A percentile compares a stretch with the other conserved stretches of the same genome.
phyloP scores from a whole-genome alignment of 2,888 invertebrate genomes.

The Acanthosepion pharaonis region DNA sequence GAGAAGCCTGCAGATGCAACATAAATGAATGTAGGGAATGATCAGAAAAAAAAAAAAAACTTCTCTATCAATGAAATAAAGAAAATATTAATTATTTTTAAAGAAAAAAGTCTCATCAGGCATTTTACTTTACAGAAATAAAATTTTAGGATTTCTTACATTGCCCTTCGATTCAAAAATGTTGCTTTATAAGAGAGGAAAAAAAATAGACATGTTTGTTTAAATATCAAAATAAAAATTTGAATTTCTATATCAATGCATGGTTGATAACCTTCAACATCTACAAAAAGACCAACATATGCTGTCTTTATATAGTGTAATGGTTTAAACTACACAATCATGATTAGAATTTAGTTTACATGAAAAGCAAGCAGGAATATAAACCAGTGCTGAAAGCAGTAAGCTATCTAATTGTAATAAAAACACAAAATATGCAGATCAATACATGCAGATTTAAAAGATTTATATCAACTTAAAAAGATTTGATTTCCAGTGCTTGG shows the following conservation, averaged over 20 bases:
- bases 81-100: neutral
- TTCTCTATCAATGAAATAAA: neutral
- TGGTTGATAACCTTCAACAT: neutral
- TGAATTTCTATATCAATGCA: neutral
- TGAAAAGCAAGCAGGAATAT: neutral
- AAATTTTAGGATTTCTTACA: neutral
- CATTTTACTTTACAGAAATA: no score
- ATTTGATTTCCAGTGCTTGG: neutral
- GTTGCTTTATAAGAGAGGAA: neutral
- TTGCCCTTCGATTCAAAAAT: neutral
- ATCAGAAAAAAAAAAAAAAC: neutral
- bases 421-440: neutral
- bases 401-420: neutral
- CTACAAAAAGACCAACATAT: neutral
- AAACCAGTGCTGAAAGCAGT: neutral
- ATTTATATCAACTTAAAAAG: neutral
- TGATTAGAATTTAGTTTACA: neutral
- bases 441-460: neutral
- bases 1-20: neutral
- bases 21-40: neutral
- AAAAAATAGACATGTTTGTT: neutral
- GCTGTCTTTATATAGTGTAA: neutral
- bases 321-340: neutral
- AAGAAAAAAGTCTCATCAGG: no score
- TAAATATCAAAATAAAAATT: neutral